A percentile compares a stretch with the other conserved stretches of the same genome.
Evolutionary conservation across 2,113 vertebrate genomes (phyloP).

Genomic region (Myrmecophaga tridactyla): DNA sequence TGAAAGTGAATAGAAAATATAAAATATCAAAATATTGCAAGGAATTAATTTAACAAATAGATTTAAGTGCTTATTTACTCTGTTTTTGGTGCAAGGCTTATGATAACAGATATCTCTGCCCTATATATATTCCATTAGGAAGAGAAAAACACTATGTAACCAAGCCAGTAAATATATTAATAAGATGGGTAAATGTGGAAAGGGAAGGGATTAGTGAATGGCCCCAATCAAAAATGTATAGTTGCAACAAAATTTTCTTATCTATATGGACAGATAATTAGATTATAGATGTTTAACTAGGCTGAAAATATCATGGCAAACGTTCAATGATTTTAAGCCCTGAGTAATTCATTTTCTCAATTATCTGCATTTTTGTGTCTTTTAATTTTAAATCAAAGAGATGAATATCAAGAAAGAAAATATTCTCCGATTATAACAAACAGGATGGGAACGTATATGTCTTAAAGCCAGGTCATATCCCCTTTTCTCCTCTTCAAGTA

Average conservation of each 20-base stretch:
- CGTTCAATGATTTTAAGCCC: neutral
- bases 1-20: neutral
- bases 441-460: fast-evolving
- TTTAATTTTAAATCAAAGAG: neutral
- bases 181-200: too few species aligned
- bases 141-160: neutral
- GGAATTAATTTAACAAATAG: neutral
- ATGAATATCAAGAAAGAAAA: neutral
- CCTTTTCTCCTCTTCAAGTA: neutral
- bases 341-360: neutral
- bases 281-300: neutral
- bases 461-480: neutral
- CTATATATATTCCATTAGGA: neutral
- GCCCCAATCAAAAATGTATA: neutral
- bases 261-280: neutral
- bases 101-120: neutral
- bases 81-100: neutral
- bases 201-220: neutral
- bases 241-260: neutral
- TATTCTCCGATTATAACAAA: neutral
- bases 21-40: neutral
- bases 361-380: neutral
- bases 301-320: neutral
- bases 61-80: neutral
- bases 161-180: too few species aligned